Base-by-base conservation (phyloP, 2,113 vertebrate species). In the Hepsetus odoe region DNA sequence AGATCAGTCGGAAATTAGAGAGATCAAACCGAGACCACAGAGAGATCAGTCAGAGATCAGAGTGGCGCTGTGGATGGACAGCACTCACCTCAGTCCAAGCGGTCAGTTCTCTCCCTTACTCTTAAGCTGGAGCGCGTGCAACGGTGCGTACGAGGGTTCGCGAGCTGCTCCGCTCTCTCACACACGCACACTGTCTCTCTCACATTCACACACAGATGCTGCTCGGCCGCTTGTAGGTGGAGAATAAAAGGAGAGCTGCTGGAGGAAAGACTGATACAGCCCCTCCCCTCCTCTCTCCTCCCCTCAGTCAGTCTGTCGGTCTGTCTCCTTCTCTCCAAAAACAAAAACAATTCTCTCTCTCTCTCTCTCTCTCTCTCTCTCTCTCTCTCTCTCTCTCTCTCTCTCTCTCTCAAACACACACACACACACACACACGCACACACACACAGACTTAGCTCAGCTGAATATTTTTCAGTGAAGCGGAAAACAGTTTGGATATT, bases 171-270 rank as follows among this genome's bases (percentile, higher is more conserved):
- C 51, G 49, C 20, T 49, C 49, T 51, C 51, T n/a, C n/a, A n/a
- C n/a, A n/a, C n/a, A n/a, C n/a, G n/a, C n/a, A n/a, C n/a, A n/a
- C n/a, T n/a, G n/a, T n/a, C n/a, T n/a, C n/a, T n/a, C n/a, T n/a
- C n/a, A n/a, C n/a, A n/a, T n/a, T n/a, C n/a, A 26, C 51, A 49
- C 55, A 70, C 76, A 77, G 76, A 77, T 77, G 76, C 76, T 70
- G 76, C 22, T 26, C 40, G 69, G 51, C 66, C 77, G 69, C 77
- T 76, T 66, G 68, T 72, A 80, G 83, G 81, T 73, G 70, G 86
- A 87, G 84, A 90, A 84, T 88, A 88, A 84, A 82, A 76, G 67
- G 64, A 46, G 79, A 62, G 78, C 74, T 76, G 83, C 82, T 83
- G 82, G 80, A 73, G 69, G 71, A 86, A 85, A 86, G 82, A 66